Percentiles rank a stretch among this genome's conserved stretches.
These are phyloP conservation scores for Xestia xanthographa DNA, from an alignment of 2,888 invertebrate genomes.

Conservation along the genomic window DNA sequence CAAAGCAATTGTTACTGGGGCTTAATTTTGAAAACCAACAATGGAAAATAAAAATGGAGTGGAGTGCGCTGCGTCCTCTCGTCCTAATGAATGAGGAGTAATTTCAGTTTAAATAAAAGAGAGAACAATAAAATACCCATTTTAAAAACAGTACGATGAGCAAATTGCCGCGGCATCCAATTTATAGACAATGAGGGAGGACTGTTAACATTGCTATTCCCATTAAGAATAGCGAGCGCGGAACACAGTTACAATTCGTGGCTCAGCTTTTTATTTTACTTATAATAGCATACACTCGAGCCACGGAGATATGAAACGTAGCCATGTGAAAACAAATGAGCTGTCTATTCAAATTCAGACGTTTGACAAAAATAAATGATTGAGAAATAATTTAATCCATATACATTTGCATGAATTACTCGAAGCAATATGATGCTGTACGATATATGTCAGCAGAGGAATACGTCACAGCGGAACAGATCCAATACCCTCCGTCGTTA, in stretches of 20 bases:
- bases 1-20: constrained; percentile 87
- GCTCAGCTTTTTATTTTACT: constrained; percentile 65
- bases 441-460: constrained; percentile 56
- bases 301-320: constrained; percentile 17
- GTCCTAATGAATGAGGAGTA: constrained; percentile 88
- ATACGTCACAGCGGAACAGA: constrained; percentile 65
- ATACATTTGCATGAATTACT: constrained; percentile 52
- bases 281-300: constrained; percentile 24
- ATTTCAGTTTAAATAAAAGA: constrained; percentile 89
- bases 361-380: constrained; percentile 22
- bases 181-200: constrained; percentile 83
- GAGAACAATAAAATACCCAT: constrained; percentile 88
- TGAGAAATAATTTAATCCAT: constrained; percentile 36
- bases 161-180: constrained; percentile 85
- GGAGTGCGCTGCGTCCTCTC: constrained; percentile 83
- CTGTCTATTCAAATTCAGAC: constrained; percentile 1
- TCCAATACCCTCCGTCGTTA: constrained; percentile 58
- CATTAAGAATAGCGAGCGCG: constrained; percentile 75
- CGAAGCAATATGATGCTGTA: constrained; percentile 41
- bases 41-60: constrained; percentile 88
- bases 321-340: constrained; percentile 4
- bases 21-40: constrained; percentile 89
- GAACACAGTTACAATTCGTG: constrained; percentile 56
- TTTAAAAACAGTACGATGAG: constrained; percentile 85
- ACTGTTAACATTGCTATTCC: constrained; percentile 82